Evolutionary conservation across 2,113 vertebrate species (phyloP), one percentile per base, ranked within the genome.

Genomic region (Orycteropus afer): DNA sequence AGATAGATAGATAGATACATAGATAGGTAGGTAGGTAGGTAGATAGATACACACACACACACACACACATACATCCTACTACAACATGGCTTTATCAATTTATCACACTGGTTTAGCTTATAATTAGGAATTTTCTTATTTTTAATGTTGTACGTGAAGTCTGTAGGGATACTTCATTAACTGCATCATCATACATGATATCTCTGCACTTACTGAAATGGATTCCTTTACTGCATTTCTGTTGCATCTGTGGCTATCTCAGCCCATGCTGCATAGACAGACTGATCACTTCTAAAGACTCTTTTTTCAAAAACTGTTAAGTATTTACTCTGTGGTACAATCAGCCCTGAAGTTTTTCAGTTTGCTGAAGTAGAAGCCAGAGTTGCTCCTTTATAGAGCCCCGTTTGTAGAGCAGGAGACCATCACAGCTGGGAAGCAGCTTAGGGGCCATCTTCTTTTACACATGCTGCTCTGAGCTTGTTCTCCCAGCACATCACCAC

Each of bases 161-260:
- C 67, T 74, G 63, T 45, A 88, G n/a, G 29, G 73, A 74, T 92
- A 63, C 40, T 90, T 86, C 88, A 49, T 88, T 83, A 85, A 47
- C 27, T 74, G 51, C 29, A 47, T 49, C 77, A 94, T n/a, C 73
- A 73, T 47, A 81, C 80, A 57, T 90, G 18, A 25, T 79, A 69
- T 78, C 47, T 63, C 18, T 85, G 22, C 34, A 85, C 49, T 86
- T 89, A 84, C 77, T 87, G 92, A 74, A 61, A 25, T 85, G 13
- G 47, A 53, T 69, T 91, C 3, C 55, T 90, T 95, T 91, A 63
- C 22, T 83, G 45, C 65, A 22, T 79, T 42, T 59, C 4, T 63
- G 32, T 27, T 71, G 0, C 11, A 65, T 80, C 34, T 93, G 73
- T 57, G 92, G 87, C 20, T 78, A 13, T 81, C 45, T 84, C 40